Base-by-base conservation (phyloP, 2,113 vertebrate genomes). In the Leucosticte australis region DNA sequence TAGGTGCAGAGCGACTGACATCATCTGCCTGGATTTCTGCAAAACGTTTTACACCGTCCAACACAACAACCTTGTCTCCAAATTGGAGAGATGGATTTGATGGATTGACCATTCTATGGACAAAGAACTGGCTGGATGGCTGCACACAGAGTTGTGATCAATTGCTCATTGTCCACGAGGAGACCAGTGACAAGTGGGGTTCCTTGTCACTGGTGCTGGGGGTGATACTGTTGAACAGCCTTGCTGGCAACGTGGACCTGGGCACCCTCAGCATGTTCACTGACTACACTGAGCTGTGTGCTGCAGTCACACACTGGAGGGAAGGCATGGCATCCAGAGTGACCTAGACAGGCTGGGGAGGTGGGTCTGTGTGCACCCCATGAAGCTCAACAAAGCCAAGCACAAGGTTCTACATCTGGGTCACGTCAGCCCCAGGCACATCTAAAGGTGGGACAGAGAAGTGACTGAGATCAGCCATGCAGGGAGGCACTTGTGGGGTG, bases 151-250 rank as follows among this genome's bases (percentile, higher is more conserved):
- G 30, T 23, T 69, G 37, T 15, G 23, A 41, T 28, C 19, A n/a
- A n/a, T 0, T 0, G 30, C 35, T 41, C 19, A 50, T 49, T 49
- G 44, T 19, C 53, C 65, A 23, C 0, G 0, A 15, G 79, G 42
- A 69, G 18, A 23, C 19, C 23, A 39, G 52, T 21, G n/a, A 56
- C 0, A 1, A 31, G 50, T 21, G n/a, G 7, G 78, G 35, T 57
- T 14, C 7, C 64, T 69, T 0, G 0, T 57, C n/a, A 56, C 62
- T 31, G 28, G 24, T 41, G 15, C 35, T 30, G 44, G 24, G 35
- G 30, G 7, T 59, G 35, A 59, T 18, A 11, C 11, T 49, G 23
- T 50, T 49, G 14, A 23, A 59, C 42, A 49, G 23, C 30, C 41
- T 49, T n/a, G 52, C 22, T 3, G 9, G 53, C 30, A 41, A 28